Evolutionary conservation across 2,888 invertebrate species (phyloP), one percentile per base, ranked within the genome.

Genomic region (Terebella lapidaria): DNA sequence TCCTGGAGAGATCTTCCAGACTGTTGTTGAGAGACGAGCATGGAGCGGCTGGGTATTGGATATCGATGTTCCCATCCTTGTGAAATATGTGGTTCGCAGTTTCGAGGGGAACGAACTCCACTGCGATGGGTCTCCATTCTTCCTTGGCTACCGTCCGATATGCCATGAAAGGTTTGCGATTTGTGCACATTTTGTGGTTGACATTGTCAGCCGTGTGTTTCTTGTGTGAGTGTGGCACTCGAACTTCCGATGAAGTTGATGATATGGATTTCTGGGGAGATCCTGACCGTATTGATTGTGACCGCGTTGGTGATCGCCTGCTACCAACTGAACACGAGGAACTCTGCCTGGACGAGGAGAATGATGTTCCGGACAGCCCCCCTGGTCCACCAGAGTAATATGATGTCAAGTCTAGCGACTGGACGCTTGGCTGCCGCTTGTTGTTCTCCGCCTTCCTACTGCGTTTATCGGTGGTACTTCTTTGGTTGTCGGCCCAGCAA

Each of bases 21-120:
- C 55, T 55, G 24, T 29, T 35, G n/a, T 55, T 35, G 15, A 55
- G 55, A 29, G 35, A 35, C 20, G 55, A 35, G 24, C 42, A 55
- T 4, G 55, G 55, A 4, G 55, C 29, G 4, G 4, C 35, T 18
- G 35, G 35, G 29, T 10, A 18, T 15, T 10, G 4, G 26, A 10
- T 5, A 26, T 53, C 53, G 20, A 26, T 10, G 5, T 5, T 26
- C n/a, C n/a, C n/a, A n/a, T n/a, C n/a, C 5, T 49, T 20, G 15
- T 49, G 15, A 5, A 15, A 20, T 35, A 15, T 10, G n/a, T 35
- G 42, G 10, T 15, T 10, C 10, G 10, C 10, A 15, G 10, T 10
- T 49, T 49, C 49, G 4, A 55, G 20, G 4, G 55, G 55, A 15
- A 55, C 35, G 24, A 35, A 55, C 24, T 55, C 55, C 5, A 55